Base-by-base conservation (phyloP, 2,113 vertebrate genomes). In the Sander vitreus region DNA sequence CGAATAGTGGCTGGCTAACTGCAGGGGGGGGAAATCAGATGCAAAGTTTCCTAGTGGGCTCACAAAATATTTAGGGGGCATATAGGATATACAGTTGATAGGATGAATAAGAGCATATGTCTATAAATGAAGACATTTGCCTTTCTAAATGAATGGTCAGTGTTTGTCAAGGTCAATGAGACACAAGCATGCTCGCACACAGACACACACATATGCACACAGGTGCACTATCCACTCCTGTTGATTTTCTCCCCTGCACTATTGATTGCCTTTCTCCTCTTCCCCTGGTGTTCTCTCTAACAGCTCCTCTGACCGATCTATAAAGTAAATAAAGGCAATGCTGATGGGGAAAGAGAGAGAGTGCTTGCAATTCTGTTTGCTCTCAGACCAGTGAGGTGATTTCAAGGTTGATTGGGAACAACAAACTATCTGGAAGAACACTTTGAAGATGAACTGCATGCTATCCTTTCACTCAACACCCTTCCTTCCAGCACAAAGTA, bases 371-470 rank as follows among this genome's bases (percentile, higher is more conserved):
- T 85, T 77, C 65, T 87, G 89, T 78, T 88, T 83, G 78, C 83
- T 76, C 85, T 84, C 73, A 71, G 91, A 87, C 51, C 76, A 72
- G 85, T 14, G 91, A 88, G 93, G 91, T 93, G 93, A 93, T 94
- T 93, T 95, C 93, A 95, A 95, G 94, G 94, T 94, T 94, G 94
- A 95, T 91, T 92, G 91, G 80, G 73, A 93, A 94, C 88, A 90
- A 91, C 92, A 92, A 91, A 93, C 88, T 91, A 89, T 85, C 74
- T 79, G 77, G 78, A 85, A 68, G 85, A 83, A 88, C 83, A 85
- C 80, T 90, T 89, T 85, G 63, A 85, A 80, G 84, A 84, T 33
- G 64, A 90, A 78, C 86, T 73, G 30, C 73, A 70, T 59, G 71
- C 73, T 64, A 53, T 78, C 77, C 64, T 84, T 86, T 78, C 67